Base-by-base conservation (phyloP, 2,113 vertebrate species). In the Ptilorrhoa leucosticta region DNA sequence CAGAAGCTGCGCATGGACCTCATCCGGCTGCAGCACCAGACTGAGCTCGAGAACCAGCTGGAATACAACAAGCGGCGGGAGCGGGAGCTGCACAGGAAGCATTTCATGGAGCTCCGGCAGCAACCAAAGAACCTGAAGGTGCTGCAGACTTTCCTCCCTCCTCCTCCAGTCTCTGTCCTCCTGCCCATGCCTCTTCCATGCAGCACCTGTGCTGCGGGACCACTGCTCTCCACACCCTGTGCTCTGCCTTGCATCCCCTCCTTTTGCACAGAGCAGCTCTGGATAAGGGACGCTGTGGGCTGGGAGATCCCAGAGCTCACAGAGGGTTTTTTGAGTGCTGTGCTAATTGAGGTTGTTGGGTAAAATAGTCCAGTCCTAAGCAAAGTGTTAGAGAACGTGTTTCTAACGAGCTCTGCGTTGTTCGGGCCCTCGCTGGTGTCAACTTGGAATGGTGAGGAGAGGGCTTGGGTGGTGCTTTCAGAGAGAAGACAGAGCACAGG, bases 91-190 rank as follows among this genome's bases (percentile, higher is more conserved):
- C 99, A 99, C 97, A 98, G 99, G 96, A 99, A 99, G 97, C 99
- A 99, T 48, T 99, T 99, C 96, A 98, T 99, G 98, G 99, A 99
- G 98, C 99, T 99, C 84, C 98, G 99, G 97, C 99, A 99, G 98
- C 99, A 99, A 98, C 99, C 99, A 97, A 99, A 99, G 97, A 99
- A 99, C 97, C 98, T 99, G 96, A 99, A 99, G 98, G 99, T 99
- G 95, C 96, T 53, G 83, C 87, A 8, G 64, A 89, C 21, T 93
- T 91, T 37, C 39, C 42, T 54, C 42, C 70, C 42, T 85, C 75
- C 57, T 87, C 42, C 63, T 56, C 64, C 76, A 33, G 5, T 18
- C 42, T 28, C 63, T 44, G 45, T 35, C 21, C 87, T n/a, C 48
- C 72, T 5, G 2, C 28, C 54, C 5, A 18, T 22, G 54, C 60